Evolutionary conservation across 1,140 invertebrate species (phyloP), one percentile per base, ranked within the genome.

Genomic region (Macrobrachium rosenbergii): DNA sequence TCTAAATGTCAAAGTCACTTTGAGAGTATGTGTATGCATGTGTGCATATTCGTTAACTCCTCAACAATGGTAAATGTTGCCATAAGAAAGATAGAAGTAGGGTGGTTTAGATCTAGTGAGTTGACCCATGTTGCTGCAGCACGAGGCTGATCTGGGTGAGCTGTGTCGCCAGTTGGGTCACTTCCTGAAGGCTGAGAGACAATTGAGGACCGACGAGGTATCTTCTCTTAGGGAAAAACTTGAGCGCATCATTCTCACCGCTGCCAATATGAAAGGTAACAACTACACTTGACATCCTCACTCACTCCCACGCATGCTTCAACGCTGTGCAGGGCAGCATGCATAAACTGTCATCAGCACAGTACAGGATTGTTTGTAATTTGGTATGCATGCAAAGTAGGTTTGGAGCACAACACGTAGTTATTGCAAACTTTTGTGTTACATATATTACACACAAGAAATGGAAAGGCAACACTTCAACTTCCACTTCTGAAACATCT

Each of bases 181-280:
- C 62, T 91, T 88, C 81, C 86, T 91, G 86, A 90, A 89, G 72
- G 89, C 91, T n/a, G 90, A 91, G 60, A 83, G 90, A 63, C 89
- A 89, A 75, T 67, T 90, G 72, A 78, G 89, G 69, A 81, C 90
- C 78, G 91, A 91, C 72, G 90, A 91, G 82, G 89, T 91, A 59
- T 84, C 85, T n/a, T 77, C 90, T 45, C 87, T 91, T 58, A 90
- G 90, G 69, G 89, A 88, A 62, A 88, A 90, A 85, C 88, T 91
- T 72, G 91, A 91, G 82, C 90, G 90, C 64, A 87, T 91, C 83
- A 89, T 91, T 21, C 83, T 90, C 52, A 89, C 89, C 63, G 90
- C 90, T 59, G 86, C 90, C 43, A 86, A 88, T 59, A 88, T 88
- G 86, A 79, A 88, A 88, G 86, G 86, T 88, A 88, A 88, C 81